phyloP scores from a whole-genome alignment of 53 echinoderm and acorn worm genomes.

The Apostichopus leukothele region DNA sequence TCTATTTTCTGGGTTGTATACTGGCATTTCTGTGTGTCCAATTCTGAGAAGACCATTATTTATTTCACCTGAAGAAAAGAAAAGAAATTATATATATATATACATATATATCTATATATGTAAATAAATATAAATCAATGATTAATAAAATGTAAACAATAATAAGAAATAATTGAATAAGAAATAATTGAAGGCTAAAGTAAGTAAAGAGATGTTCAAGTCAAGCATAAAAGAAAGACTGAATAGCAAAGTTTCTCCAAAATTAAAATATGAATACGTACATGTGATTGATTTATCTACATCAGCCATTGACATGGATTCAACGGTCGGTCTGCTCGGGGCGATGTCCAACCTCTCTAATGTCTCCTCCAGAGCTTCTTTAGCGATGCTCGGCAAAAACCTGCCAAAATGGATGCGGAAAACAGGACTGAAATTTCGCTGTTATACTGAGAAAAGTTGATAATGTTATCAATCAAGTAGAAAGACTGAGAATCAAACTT shows the following conservation, averaged over 20 bases:
- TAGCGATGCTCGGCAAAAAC: slow-evolving; percentile 77
- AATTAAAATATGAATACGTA: slow-evolving; percentile 35
- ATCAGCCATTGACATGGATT: slow-evolving; percentile 56
- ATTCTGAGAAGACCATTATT: slow-evolving; percentile 75
- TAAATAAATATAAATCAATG: too few relatives aligned
- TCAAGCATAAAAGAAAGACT: too few relatives aligned
- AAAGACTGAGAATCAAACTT: too few relatives aligned
- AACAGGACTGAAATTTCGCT: background rate
- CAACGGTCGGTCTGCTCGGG: slow-evolving; percentile 51
- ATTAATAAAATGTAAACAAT: too few relatives aligned
- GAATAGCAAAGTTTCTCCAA: too few relatives aligned
- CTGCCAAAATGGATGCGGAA: slow-evolving; percentile 43
- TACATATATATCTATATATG: too few relatives aligned
- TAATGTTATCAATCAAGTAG: background rate
- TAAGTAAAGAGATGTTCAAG: too few relatives aligned
- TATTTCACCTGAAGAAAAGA: slow-evolving; percentile 70
- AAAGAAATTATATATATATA: background rate
- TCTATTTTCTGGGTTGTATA: slow-evolving; percentile 91
- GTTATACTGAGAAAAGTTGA: background rate
- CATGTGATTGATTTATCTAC: slow-evolving; percentile 78
- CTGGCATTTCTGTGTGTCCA: slow-evolving; percentile 81
- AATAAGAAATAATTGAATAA: too few relatives aligned
- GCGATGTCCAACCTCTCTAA: slow-evolving; percentile 74
- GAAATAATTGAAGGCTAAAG: too few relatives aligned
- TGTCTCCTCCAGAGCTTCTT: slow-evolving; percentile 80